Evolutionary conservation across 2,888 invertebrate genomes (phyloP), one percentile per base, ranked within the genome.

Genomic region (Dynastes tityus): DNA sequence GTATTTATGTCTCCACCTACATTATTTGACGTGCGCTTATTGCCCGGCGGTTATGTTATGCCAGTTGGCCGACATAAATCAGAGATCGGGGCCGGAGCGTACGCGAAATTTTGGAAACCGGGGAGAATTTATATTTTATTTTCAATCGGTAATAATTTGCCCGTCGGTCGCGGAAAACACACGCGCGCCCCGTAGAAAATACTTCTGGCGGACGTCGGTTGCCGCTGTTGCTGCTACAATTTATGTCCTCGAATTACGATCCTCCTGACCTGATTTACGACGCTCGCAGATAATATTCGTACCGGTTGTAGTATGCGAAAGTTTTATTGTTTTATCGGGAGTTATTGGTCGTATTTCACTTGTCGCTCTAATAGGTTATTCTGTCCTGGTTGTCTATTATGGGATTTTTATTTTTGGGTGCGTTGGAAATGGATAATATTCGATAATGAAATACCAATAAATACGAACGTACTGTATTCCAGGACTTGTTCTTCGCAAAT

Each of bases 41-140:
- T 58, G 55, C 55, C n/a, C 22, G 55, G 55, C 55, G 55, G 45
- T 45, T 45, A 45, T 45, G 45, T 45, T 45, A 45, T 45, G 45
- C 45, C 45, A 45, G 45, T 45, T 58, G 55, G 8, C 55, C 55
- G 8, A 2, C 55, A 22, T 58, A 58, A 58, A 58, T 58, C 55
- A 58, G 16, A 58, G 8, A 22, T 22, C 55, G 55, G 53, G 22
- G 22, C 22, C 22, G 55, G 9, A 58, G 11, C 11, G 45, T 45
- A 45, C 45, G 45, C 55, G 22, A 58, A 58, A 58, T 58, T 58
- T 58, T 58, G 16, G 55, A 58, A 58, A 58, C 22, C n/a, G 22
- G 45, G 22, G n/a, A 58, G n/a, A 58, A 58, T 58, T 58, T 58
- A 58, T 58, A 58, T 58, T 58, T 58, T 58, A 58, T 58, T 58